phyloP scores from a whole-genome alignment of 2,113 vertebrate species.

The Smithornis capensis region DNA sequence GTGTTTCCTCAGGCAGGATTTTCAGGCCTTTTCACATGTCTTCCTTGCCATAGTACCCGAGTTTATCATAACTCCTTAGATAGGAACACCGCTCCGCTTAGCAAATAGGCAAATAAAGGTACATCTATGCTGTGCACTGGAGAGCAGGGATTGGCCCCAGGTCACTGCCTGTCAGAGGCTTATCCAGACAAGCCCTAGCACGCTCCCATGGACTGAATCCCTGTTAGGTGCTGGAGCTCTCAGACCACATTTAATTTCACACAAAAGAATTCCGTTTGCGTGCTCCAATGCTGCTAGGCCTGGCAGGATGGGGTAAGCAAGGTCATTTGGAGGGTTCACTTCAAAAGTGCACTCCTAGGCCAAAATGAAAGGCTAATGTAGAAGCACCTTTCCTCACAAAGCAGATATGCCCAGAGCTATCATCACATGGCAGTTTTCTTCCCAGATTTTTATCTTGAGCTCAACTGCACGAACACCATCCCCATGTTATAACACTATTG shows the following conservation, averaged over 20 bases:
- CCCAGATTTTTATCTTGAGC: constrained; percentile 20
- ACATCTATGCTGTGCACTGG: not conserved
- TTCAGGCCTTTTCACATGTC: not conserved
- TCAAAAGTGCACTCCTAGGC: not conserved
- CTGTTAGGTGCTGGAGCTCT: not conserved
- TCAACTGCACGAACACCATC: constrained; percentile 1
- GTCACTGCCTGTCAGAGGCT: not conserved
- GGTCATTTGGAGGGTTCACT: not conserved
- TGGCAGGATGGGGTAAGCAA: not conserved
- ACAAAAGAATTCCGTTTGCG: accelerated
- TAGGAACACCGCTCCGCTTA: not conserved
- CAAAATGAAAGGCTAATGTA: not conserved
- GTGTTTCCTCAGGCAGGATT: not conserved
- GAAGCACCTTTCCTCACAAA: not conserved
- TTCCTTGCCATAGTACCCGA: not conserved
- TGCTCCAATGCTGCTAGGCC: not conserved
- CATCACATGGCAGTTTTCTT: not conserved
- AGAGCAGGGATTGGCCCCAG: not conserved
- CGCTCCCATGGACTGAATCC: not conserved
- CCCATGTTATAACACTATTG: not conserved
- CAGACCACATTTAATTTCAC: not conserved
- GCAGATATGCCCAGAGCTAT: not conserved
- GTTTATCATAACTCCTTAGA: not conserved
- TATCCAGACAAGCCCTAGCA: not conserved
- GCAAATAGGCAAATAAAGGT: not conserved